Evolutionary conservation across 2,797 vertebrate genomes (phyloP).

Genomic region (Distichodus sexfasciatus): DNA sequence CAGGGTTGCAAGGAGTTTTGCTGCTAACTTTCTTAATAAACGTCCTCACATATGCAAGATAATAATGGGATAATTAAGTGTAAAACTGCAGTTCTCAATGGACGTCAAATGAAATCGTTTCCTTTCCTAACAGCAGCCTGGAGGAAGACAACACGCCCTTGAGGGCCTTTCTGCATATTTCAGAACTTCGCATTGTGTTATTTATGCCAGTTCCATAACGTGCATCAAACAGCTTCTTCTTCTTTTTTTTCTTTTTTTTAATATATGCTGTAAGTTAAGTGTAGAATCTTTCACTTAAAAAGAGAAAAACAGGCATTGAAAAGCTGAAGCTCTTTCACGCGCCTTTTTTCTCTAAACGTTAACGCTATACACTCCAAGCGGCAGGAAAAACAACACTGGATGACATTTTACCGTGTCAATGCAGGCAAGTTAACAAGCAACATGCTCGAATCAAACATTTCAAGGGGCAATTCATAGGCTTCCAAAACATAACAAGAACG

Average conservation of each 20-base stretch:
- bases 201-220: too few species aligned
- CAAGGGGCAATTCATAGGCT: neutral
- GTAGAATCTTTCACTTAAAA: neutral
- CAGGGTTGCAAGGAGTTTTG: too few species aligned
- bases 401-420: slow-evolving; percentile 16
- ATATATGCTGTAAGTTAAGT: neutral
- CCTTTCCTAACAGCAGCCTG: too few species aligned
- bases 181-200: too few species aligned
- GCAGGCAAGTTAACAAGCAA: slow-evolving; percentile 59
- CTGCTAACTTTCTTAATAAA: neutral
- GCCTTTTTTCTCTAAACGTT: neutral
- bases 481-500: slow-evolving; percentile 13
- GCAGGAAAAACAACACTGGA: neutral
- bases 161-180: too few species aligned
- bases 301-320: neutral
- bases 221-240: neutral
- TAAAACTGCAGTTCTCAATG: too few species aligned
- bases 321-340: too few species aligned
- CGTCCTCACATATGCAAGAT: too few species aligned
- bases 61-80: too few species aligned
- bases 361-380: neutral
- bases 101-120: too few species aligned
- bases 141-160: too few species aligned
- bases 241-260: too few species aligned
- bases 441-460: slow-evolving; percentile 61